Conservation (phyloP, 1,140 invertebrate species). For the Theocolax elegans region DNA sequence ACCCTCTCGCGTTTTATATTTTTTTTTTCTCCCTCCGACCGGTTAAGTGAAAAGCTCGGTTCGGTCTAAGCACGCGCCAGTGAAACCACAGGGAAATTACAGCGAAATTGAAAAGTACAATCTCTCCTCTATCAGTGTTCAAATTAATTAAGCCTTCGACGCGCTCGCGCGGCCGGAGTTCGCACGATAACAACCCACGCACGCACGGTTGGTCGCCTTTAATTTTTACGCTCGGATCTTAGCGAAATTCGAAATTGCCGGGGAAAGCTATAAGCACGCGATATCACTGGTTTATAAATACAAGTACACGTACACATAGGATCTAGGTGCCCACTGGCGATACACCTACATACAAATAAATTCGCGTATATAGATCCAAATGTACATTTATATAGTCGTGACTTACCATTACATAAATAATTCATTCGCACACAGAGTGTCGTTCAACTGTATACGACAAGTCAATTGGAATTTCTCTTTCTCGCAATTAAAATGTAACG, state of each 20-base stretch:
- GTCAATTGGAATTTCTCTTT: conserved; percentile 23
- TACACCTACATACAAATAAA: no score
- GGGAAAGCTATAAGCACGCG: conserved; percentile 28
- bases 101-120: conserved; percentile 13
- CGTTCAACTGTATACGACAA: conserved; percentile 23
- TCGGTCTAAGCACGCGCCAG: no score
- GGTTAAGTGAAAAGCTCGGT: no score
- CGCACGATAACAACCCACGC: no score
- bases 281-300: not conserved
- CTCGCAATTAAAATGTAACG: conserved; percentile 31
- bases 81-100: no score
- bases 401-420: conserved; percentile 38
- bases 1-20: no score
- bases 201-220: conserved; percentile 5
- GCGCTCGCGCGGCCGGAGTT: not conserved
- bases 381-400: no score
- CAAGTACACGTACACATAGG: no score
- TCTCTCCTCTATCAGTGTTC: not conserved
- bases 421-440: conserved; percentile 24
- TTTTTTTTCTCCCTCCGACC: no score
- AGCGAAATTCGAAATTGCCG: conserved; percentile 22
- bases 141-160: conserved; percentile 21
- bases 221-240: conserved; percentile 1
- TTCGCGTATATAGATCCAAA: no score
- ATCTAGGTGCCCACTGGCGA: no score